Evolutionary conservation across 2,797 vertebrate species (phyloP).

Genomic region (Argyrosomus regius): DNA sequence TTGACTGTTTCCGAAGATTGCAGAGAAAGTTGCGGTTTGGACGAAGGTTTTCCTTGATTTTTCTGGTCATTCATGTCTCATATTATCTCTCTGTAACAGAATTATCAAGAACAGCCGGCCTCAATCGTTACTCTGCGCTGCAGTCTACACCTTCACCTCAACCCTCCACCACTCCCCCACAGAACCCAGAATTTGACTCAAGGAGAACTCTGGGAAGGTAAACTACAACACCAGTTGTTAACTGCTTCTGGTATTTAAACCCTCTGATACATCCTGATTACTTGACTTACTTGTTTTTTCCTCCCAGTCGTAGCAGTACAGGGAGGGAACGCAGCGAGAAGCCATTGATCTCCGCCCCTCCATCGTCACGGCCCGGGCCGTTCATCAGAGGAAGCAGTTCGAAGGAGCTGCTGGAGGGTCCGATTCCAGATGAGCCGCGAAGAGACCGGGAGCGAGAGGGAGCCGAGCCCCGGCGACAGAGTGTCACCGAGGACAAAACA

Average conservation of each 20-base stretch:
- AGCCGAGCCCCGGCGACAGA: conserved; percentile 84
- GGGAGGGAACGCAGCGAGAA: conserved; percentile 94
- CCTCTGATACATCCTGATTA: not conserved
- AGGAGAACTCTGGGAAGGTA: conserved; percentile 93
- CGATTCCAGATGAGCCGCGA: conserved; percentile 86
- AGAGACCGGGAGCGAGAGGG: conserved; percentile 87
- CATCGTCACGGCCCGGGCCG: conserved; percentile 82
- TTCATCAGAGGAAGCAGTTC: conserved; percentile 88
- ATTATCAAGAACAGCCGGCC: conserved; percentile 89
- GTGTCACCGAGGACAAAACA: conserved; percentile 88
- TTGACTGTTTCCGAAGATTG: too few species aligned
- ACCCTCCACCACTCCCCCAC: conserved; percentile 80
- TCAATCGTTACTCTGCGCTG: conserved; percentile 96
- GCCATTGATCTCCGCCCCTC: conserved; percentile 77
- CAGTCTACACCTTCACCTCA: conserved; percentile 88
- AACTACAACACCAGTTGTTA: conserved; percentile 18
- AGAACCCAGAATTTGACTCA: conserved; percentile 89
- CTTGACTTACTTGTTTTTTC: not conserved
- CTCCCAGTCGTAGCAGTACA: conserved; percentile 82
- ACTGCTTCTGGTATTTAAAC: not conserved
- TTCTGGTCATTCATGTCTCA: not conserved
- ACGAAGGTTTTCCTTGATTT: not conserved
- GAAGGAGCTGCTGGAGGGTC: conserved; percentile 91
- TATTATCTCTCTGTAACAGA: conserved; percentile 79
- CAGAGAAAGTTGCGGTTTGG: too few species aligned